Conservation (phyloP, 2,888 invertebrate genomes). For the Rhorus exstirpatorius region DNA sequence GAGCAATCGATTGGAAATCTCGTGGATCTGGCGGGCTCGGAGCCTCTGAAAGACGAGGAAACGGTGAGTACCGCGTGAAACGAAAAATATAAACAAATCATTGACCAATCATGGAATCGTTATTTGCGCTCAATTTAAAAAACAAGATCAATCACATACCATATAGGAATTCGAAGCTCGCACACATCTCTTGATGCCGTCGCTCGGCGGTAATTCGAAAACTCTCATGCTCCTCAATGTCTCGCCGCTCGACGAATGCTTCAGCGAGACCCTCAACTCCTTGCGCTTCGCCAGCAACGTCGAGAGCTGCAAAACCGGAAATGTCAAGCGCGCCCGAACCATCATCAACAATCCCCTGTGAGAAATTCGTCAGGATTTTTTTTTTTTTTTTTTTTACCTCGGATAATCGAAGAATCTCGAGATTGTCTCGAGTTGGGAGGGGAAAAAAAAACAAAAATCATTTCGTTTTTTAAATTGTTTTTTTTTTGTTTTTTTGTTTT, state of each 20-base stretch:
- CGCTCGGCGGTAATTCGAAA: slow-evolving; percentile 96
- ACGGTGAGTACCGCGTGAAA: slow-evolving; percentile 92
- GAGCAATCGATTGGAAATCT: slow-evolving; percentile 91
- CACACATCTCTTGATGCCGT: slow-evolving; percentile 95
- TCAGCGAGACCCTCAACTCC: slow-evolving; percentile 95
- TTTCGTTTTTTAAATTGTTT: neutral
- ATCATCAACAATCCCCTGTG: slow-evolving; percentile 77
- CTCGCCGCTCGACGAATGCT: slow-evolving; percentile 94
- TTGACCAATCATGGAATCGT: slow-evolving; percentile 93
- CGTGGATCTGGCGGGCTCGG: slow-evolving; percentile 96
- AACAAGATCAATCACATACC: slow-evolving; percentile 95
- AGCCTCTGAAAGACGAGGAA: slow-evolving; percentile 89
- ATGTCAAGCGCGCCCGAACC: slow-evolving; percentile 87
- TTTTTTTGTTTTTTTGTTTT: no score
- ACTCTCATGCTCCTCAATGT: slow-evolving; percentile 97
- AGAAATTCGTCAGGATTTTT: no score
- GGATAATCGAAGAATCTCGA: no score
- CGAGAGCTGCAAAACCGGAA: slow-evolving; percentile 92
- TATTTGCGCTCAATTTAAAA: slow-evolving; percentile 93
- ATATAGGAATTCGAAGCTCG: slow-evolving; percentile 96
- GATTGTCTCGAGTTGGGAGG: no score
- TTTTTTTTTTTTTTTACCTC: no score
- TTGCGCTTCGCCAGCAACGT: slow-evolving; percentile 95
- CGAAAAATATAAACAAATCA: slow-evolving; percentile 94
- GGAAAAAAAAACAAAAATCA: no score